Base-by-base conservation (phyloP, 2,797 vertebrate genomes). In the Poeciliopsis infans region DNA sequence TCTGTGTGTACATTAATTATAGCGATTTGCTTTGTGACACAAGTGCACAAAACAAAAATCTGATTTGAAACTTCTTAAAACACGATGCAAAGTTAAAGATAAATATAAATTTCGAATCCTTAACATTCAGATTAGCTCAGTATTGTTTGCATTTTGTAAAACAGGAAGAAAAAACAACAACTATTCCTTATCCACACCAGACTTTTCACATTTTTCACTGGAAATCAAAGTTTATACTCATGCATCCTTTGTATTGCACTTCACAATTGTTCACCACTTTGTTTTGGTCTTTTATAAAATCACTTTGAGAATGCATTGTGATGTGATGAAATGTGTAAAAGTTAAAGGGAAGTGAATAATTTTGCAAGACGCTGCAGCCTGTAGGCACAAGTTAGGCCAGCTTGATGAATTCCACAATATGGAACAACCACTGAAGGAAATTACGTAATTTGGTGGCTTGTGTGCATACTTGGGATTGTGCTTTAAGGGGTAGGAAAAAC, bases 401-500 rank as follows among this genome's bases (percentile, higher is more conserved):
- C 61, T 36, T 59, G 49, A 20, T 74, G 18, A 85, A 64, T 79
- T 74, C 57, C 78, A 59, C 71, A 69, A 77, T 45, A 79, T 57
- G 85, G 57, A 86, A 11, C 41, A 75, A 72, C 25, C 10, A 33
- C 74, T 86, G 78, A 74, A 49, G 78, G 61, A 81, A 53, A 84
- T 36, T 45, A 51, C 70, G 74, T 79, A 82, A 59, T 78, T 83
- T 6, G 55, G 71, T 66, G 77, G 64, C 80, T 86, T 69, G 72
- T 88, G 74, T 81, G 77, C 46, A 69, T 61, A 75, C 51, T 78
- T 61, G 69, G 47, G 55, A 74, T 41, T 84, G 46, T 39, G 64
- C 84, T 90, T 84, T 90, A 7, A 13, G 39, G 81, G 74, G 80
- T 49, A 73, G 80, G 74, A 80, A 71, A 86, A 77, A 66, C 80